Conservation (phyloP, 2,888 invertebrate species). For the Oscheius sp. region DNA sequence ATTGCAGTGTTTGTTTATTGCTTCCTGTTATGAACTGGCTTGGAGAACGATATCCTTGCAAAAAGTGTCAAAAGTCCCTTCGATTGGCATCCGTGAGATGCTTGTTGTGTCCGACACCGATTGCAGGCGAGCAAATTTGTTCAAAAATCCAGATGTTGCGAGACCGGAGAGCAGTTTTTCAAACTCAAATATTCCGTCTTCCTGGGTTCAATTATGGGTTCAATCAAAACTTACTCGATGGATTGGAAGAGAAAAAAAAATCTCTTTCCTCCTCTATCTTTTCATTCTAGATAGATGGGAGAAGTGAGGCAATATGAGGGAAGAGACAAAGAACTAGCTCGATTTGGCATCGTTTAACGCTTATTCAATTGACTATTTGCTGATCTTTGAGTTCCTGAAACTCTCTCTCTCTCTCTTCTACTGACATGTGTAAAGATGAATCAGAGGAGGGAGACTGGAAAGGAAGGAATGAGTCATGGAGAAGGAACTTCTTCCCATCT, state of each 20-base stretch:
- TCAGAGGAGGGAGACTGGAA: too few relatives aligned
- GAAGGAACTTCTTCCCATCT: too few relatives aligned
- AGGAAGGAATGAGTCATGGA: too few relatives aligned
- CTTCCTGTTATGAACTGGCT: too few relatives aligned
- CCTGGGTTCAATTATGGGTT: constrained; percentile 7
- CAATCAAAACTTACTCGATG: not conserved
- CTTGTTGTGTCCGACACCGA: constrained; percentile 20
- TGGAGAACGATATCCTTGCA: too few relatives aligned
- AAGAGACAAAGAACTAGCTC: too few relatives aligned
- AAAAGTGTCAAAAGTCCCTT: not conserved
- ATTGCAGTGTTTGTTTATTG: too few relatives aligned
- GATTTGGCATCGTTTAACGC: too few relatives aligned
- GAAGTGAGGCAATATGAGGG: too few relatives aligned
- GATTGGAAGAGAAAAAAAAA: not conserved
- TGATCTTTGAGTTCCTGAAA: not conserved
- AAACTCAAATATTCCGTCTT: constrained; percentile 17
- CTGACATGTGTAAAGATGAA: not conserved
- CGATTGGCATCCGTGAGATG: constrained; percentile 21
- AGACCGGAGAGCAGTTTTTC: constrained; percentile 19
- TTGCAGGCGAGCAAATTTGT: constrained; percentile 22
- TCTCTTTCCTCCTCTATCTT: not conserved
- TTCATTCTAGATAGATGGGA: not conserved
- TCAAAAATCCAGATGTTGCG: constrained; percentile 25
- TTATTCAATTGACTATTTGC: not conserved
- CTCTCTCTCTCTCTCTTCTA: not conserved